Base-by-base conservation (phyloP, 64 coral and sea anemone species). In the Dendronephthya gigantea region DNA sequence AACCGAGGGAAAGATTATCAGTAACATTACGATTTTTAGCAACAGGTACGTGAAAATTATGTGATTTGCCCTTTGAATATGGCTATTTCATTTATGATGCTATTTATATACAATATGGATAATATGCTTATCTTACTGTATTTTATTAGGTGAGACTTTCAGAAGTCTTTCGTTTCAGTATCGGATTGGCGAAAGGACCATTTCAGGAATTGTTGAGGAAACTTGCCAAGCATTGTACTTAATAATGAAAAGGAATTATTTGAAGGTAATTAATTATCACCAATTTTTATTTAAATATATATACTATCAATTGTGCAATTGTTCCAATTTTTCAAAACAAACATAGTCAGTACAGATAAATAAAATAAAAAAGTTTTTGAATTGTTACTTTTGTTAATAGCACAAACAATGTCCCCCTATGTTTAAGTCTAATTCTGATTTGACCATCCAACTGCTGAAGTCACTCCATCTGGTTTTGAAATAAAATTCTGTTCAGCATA, bases 11-110 rank as follows among this genome's bases (percentile, higher is more conserved):
- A 87, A 59, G 85, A 72, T 17, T 86, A 58, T 70, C 84, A 0
- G 84, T 85, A 50, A 85, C 52, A 39, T 85, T 85, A 58, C 83
- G 83, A 52, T 85, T 85, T 85, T 85, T 85, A 17, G 83, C 83
- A 23, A 85, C 50, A 59, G 83, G 83, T 85, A n/a, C n/a, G n/a
- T n/a, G n/a, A n/a, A n/a, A n/a, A n/a, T n/a, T n/a, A n/a, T n/a
- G n/a, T n/a, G n/a, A n/a, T n/a, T n/a, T n/a, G n/a, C n/a, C n/a
- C n/a, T n/a, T n/a, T n/a, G n/a, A n/a, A n/a, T n/a, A n/a, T n/a
- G n/a, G n/a, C n/a, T n/a, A n/a, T n/a, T n/a, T n/a, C n/a, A n/a
- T n/a, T n/a, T n/a, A n/a, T n/a, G n/a, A n/a, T n/a, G n/a, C n/a
- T n/a, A n/a, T n/a, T n/a, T n/a, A n/a, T n/a, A n/a, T n/a, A n/a